Evolutionary conservation across 2,113 vertebrate genomes (phyloP).

Genomic region (Ptilonorhynchus violaceus): DNA sequence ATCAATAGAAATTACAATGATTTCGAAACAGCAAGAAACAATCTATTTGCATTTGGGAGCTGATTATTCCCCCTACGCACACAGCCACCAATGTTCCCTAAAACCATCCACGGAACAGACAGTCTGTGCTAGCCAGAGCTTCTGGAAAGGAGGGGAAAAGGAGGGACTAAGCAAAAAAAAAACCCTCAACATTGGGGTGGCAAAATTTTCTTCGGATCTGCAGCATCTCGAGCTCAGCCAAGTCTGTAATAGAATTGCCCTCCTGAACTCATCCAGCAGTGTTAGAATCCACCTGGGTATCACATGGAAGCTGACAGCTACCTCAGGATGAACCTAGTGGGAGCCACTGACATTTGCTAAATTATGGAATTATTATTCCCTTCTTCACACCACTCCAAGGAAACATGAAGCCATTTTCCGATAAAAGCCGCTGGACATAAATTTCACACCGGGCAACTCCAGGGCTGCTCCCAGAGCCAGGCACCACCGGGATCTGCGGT

Average conservation of each 20-base stretch:
- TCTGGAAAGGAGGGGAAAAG: neutral
- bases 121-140: slow-evolving; percentile 44
- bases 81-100: slow-evolving; percentile 51
- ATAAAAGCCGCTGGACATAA: neutral
- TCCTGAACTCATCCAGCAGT: neutral
- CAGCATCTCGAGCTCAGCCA: neutral
- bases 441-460: neutral
- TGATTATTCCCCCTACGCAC: slow-evolving; percentile 55
- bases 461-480: neutral
- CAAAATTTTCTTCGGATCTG: neutral
- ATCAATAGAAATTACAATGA: slow-evolving; percentile 45
- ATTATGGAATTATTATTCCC: neutral
- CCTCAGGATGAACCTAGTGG: neutral
- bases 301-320: neutral
- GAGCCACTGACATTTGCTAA: neutral
- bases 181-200: neutral
- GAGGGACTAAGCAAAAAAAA: neutral
- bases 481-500: neutral
- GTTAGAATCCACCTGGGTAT: neutral
- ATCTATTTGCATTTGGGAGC: slow-evolving; percentile 46
- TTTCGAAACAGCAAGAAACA: slow-evolving; percentile 51
- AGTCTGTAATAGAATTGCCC: neutral
- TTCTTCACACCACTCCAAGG: neutral
- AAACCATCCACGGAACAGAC: slow-evolving; percentile 20
- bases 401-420: neutral